Base-by-base conservation (phyloP, 2,113 vertebrate species). In the Rhizomys pruinosus region DNA sequence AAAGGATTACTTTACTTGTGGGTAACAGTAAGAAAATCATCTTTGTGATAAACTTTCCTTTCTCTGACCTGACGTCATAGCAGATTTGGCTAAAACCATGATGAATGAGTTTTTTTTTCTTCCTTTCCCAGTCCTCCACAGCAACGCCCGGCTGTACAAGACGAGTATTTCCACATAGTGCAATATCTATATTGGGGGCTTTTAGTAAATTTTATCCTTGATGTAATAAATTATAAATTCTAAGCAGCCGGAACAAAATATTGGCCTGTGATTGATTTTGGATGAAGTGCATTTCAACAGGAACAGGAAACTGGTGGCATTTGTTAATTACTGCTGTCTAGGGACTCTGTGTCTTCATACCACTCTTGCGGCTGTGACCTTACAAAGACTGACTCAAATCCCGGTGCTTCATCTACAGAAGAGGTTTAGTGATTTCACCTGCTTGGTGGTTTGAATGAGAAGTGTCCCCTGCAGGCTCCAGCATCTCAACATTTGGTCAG, bases 121-220 rank as follows among this genome's bases (percentile, higher is more conserved):
- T 74, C 87, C 66, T 92, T 32, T 25, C 63, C 80, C 69, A 61
- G 20, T 39, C n/a, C 61, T 63, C 37, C 61, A 22, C 15, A 42
- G 79, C 44, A 87, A 69, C 42, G 64, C 79, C 72, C 84, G 88
- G 84, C 92, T 64, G 32, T 34, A 34, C 23, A 84, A 44, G 37
- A 76, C 39, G 5, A 95, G 95, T 69, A 90, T 72, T 95, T 96
- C 93, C 97, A 97, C 95, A 93, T 93, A 92, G 86, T 68, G 87
- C 69, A 42, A 84, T 79, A 69, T 94, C 95, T 94, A 96, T 82
- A 44, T 91, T 84, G 89, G 86, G 94, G 85, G 55, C 37, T 88
- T 96, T 95, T 69, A 85, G 80, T 79, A 93, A 89, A 91, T 93
- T 93, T 97, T 78, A 95, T 93, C 89, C 86, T 94, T 92, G 84